Conservation (phyloP, 2,113 vertebrate genomes). For the Genyomyrus donnyi region DNA sequence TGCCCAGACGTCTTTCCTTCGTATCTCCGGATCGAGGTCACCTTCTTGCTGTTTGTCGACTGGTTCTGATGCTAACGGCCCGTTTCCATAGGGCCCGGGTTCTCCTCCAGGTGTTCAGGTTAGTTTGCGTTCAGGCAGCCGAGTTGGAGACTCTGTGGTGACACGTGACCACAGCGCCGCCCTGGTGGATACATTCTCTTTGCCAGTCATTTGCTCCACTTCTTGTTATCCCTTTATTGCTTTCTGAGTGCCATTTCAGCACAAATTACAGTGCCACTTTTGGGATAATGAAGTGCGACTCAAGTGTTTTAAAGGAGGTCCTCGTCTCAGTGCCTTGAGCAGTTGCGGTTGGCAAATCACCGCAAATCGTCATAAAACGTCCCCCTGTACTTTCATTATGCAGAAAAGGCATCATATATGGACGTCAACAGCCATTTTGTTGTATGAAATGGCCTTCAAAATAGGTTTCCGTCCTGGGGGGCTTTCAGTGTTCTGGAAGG, state of each 20-base stretch:
- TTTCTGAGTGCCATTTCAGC: conserved; percentile 5
- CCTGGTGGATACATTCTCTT: background rate
- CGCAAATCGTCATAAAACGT: background rate
- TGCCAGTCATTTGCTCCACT: background rate
- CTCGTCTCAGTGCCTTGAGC: background rate
- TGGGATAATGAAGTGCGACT: background rate
- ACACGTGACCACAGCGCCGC: background rate
- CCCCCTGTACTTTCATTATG: background rate
- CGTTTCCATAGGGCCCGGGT: background rate
- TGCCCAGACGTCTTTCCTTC: background rate
- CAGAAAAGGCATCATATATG: background rate
- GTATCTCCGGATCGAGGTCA: background rate
- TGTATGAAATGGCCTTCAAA: background rate
- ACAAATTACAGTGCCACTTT: background rate
- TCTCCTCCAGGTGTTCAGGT: background rate
- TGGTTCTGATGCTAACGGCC: background rate
- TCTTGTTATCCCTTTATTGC: background rate
- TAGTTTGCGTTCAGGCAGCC: background rate
- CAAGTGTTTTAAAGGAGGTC: background rate
- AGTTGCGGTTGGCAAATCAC: background rate
- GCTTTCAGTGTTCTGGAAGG: background rate
- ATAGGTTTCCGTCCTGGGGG: background rate
- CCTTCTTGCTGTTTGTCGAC: background rate
- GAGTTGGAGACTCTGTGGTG: background rate
- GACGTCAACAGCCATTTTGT: background rate